Evolutionary conservation across 92 coral and sea anemone species (phyloP).

Genomic region (Porites cylindrica): DNA sequence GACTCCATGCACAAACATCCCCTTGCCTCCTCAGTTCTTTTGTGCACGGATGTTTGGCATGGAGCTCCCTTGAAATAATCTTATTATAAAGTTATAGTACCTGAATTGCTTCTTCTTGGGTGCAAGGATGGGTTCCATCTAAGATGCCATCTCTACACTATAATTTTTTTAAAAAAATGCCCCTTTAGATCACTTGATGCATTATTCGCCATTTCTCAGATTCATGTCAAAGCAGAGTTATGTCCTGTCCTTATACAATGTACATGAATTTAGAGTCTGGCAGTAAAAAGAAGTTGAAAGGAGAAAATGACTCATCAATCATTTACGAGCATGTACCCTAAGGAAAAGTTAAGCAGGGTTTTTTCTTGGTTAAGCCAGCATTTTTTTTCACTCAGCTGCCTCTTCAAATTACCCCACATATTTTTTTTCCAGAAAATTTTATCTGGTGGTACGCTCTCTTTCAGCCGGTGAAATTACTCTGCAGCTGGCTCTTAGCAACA

Average conservation of each 20-base stretch:
- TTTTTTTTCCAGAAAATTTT: no score
- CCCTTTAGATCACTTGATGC: neutral
- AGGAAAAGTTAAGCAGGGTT: neutral
- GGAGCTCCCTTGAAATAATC: no score
- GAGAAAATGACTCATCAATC: neutral
- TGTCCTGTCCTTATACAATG: no score
- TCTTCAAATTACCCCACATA: neutral
- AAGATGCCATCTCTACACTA: constrained; percentile 98
- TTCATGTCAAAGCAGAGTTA: neutral
- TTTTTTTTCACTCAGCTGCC: neutral
- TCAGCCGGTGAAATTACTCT: neutral
- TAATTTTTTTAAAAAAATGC: neutral
- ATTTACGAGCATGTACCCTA: neutral
- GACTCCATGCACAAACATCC: no score
- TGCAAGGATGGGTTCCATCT: constrained; percentile 99
- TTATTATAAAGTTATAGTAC: constrained; percentile 10
- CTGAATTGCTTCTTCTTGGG: constrained; percentile 94
- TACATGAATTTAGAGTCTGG: no score
- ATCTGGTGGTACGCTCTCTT: neutral
- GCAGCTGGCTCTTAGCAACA: neutral
- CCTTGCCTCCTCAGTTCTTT: no score
- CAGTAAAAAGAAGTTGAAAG: no score
- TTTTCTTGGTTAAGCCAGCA: neutral
- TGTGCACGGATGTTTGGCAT: no score
- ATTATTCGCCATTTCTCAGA: neutral